These are phyloP conservation scores for Neria commutata DNA, from an alignment of 2,888 invertebrate genomes.

Conservation along the genomic window DNA sequence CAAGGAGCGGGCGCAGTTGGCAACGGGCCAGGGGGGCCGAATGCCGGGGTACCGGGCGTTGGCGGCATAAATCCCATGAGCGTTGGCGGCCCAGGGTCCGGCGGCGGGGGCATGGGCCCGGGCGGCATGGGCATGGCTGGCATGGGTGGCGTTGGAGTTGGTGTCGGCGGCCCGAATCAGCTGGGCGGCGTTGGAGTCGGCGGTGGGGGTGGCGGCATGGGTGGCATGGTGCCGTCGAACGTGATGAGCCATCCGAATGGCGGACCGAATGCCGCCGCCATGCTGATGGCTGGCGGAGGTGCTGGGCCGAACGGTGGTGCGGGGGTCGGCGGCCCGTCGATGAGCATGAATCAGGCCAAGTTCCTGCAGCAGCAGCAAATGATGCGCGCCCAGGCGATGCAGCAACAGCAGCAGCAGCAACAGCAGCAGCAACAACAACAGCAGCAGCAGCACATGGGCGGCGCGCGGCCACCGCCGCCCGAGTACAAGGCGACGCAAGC, in stretches of 20 bases:
- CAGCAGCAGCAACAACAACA: constrained; percentile 28
- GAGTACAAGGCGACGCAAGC: constrained; percentile 76
- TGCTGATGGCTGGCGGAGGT: constrained; percentile 49
- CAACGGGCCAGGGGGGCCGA: constrained; percentile 32
- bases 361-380: constrained; percentile 74
- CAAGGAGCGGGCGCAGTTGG: constrained; percentile 39
- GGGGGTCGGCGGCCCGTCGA: constrained; percentile 43
- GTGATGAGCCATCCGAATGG: constrained; percentile 51
- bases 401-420: constrained; percentile 29
- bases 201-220: constrained; percentile 35
- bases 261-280: constrained; percentile 34
- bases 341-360: constrained; percentile 67
- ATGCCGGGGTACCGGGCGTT: constrained; percentile 37
- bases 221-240: constrained; percentile 47
- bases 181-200: constrained; percentile 35
- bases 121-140: constrained; percentile 32
- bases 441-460: constrained; percentile 64
- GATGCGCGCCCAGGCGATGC: constrained; percentile 59
- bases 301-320: constrained; percentile 32
- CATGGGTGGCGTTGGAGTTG: constrained; percentile 25
- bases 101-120: constrained; percentile 2
- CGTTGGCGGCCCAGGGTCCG: constrained; percentile 23
- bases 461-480: constrained; percentile 78
- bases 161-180: constrained; percentile 34
- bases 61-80: constrained; percentile 44